A percentile compares a stretch with the other conserved stretches of the same genome.
Evolutionary conservation across 2,888 invertebrate species (phyloP).

Genomic region (Pemphredon lugubris): DNA sequence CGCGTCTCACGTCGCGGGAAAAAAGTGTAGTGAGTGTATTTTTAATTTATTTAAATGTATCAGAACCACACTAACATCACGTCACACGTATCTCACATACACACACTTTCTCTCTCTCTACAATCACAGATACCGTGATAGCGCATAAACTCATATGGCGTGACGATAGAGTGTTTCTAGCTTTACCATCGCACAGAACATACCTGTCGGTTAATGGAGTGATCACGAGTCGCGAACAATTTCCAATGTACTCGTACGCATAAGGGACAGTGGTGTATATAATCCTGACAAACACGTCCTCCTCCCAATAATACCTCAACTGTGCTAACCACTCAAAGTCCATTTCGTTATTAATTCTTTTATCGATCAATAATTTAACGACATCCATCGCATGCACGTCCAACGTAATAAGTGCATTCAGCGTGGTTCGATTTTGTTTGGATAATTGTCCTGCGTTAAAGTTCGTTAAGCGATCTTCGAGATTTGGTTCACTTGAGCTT

Average conservation of each 20-base stretch:
- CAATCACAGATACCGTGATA: too few species aligned
- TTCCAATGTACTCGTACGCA: slow-evolving; percentile 93
- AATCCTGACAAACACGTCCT: slow-evolving; percentile 87
- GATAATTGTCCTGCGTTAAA: slow-evolving; percentile 82
- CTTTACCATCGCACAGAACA: too few species aligned
- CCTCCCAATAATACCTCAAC: slow-evolving; percentile 90
- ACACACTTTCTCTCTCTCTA: too few species aligned
- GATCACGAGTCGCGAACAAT: slow-evolving; percentile 88
- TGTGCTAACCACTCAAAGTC: slow-evolving; percentile 94
- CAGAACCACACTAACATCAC: too few species aligned
- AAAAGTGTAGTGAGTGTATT: too few species aligned
- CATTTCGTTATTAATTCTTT: slow-evolving; percentile 86
- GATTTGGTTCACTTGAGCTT: background rate
- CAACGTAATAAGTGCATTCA: slow-evolving; percentile 91
- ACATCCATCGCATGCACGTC: slow-evolving; percentile 94
- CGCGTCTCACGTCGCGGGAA: too few species aligned
- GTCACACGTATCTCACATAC: too few species aligned
- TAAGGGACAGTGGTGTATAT: slow-evolving; percentile 90
- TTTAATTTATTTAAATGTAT: too few species aligned
- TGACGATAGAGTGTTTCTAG: too few species aligned
- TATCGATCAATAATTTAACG: slow-evolving; percentile 85
- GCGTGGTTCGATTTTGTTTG: slow-evolving; percentile 88
- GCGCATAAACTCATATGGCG: too few species aligned
- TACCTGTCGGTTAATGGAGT: slow-evolving; percentile 88
- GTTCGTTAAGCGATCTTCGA: too few species aligned